Evolutionary conservation across 2,888 invertebrate species (phyloP), one percentile per base, ranked within the genome.

Genomic region (Hirtodrosophila trivittata): DNA sequence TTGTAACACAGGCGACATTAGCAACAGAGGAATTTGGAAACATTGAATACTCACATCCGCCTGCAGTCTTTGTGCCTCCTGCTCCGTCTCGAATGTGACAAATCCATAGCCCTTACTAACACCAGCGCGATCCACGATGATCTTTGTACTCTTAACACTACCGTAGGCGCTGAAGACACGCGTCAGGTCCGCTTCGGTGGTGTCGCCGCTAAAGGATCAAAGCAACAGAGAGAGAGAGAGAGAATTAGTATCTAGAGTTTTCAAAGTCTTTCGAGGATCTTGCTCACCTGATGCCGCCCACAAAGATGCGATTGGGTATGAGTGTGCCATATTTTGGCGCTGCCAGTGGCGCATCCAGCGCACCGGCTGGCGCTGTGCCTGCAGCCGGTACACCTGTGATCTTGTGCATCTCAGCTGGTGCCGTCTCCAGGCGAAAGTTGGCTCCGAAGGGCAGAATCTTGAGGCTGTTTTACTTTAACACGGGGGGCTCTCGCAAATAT

Each of bases 281-380:
- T 9, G 4, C 80, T 80, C 70, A 91, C 55, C 97, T 96, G 87
- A 98, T 98, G 16, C 98, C 98, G 57, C 98, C 98, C 47, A 98
- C 98, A 91, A 98, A 98, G 87, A 98, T 96, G 85, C 98, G 92
- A 91, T 98, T 98, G 62, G 98, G 98, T 84, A 98, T 97, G 65
- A 97, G 93, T 26, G 97, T 97, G 71, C 94, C 97, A 77, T 93
- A 93, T 88, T 93, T 93, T 91, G 93, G 71, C 91, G 90, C 90
- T 25, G 90, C 87, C 60, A 91, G 77, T 60, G 93, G 87, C 91
- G 88, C 90, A 66, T 91, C 91, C 59, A 91, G 62, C 38, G 82
- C 47, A 49, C 83, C 81, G 70, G 83, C 78, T 67, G 88, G 88
- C 76, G 88, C 89, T 84, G 88, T 80, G 69, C 87, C 54, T 30